Base-by-base conservation (phyloP, 2,888 invertebrate species). In the Geotrupes spiniger region DNA sequence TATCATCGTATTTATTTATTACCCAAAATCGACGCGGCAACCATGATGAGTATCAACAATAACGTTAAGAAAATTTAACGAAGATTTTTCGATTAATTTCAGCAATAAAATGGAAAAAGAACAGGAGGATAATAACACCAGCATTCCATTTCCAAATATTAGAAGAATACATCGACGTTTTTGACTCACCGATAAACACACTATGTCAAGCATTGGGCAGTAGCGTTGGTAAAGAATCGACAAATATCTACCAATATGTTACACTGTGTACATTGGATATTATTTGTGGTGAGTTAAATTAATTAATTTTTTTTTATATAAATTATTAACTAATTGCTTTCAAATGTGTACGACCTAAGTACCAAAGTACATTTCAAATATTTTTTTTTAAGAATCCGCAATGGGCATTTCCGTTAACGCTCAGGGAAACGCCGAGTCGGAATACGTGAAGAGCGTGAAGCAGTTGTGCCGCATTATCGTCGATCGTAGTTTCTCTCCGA, bases 341-440 rank as follows among this genome's bases (percentile, higher is more conserved):
- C n/a, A n/a, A n/a, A n/a, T n/a, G n/a, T n/a, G n/a, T n/a, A n/a
- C n/a, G n/a, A n/a, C n/a, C n/a, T n/a, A n/a, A n/a, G n/a, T n/a
- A n/a, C n/a, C n/a, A n/a, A n/a, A n/a, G n/a, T n/a, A n/a, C n/a
- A n/a, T n/a, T n/a, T n/a, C n/a, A n/a, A n/a, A 8, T 5, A 31
- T 5, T 31, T 11, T 4, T 4, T n/a, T 66, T 76, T 39, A 74
- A 88, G 91, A 92, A 73, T 84, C 89, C 3, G 86, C 92, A 6
- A 92, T 92, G 92, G 92, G 91, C 0, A 79, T 82, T 6, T 78
- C 79, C 16, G 74, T 89, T 0, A 76, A 87, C 63, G 87, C 89
- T 0, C 90, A 91, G 66, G 73, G 74, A 4, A 74, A 85, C 62
- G 74, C 75, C 5, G 78, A 86, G 54, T 84, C 85, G 0, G 78